Conservation (phyloP, 2,888 invertebrate species). For the Ditula angustiorana region DNA sequence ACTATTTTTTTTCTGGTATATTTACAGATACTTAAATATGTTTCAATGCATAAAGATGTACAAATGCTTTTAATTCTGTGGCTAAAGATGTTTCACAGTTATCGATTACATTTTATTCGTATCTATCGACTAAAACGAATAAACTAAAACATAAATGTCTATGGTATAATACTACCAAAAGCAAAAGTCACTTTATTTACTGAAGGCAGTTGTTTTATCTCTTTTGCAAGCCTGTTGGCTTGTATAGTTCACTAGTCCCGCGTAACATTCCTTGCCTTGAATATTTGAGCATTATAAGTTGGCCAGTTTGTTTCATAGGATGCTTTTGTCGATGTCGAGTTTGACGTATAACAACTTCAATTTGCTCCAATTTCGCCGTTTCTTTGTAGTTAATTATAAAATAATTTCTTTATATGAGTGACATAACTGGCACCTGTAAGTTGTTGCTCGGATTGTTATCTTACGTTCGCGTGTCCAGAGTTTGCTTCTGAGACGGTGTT, state of each 20-base stretch:
- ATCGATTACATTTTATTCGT: not conserved
- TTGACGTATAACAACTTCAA: slow-evolving; percentile 80
- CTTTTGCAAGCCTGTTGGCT: slow-evolving; percentile 48
- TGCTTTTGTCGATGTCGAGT: slow-evolving; percentile 70
- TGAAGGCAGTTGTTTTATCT: slow-evolving; percentile 49
- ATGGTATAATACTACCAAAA: slow-evolving; percentile 50
- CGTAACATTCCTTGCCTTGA: not conserved
- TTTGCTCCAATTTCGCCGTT: slow-evolving; percentile 72
- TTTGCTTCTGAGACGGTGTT: slow-evolving; percentile 73
- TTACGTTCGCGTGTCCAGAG: slow-evolving; percentile 60
- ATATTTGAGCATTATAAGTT: slow-evolving; percentile 13
- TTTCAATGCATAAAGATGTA: too few relatives aligned
- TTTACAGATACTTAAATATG: too few relatives aligned
- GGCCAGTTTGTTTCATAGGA: slow-evolving; percentile 56
- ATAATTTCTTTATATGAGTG: slow-evolving; percentile 75
- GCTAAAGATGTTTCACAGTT: too few relatives aligned
- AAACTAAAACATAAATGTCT: slow-evolving; percentile 49
- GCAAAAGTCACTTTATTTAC: slow-evolving; percentile 35
- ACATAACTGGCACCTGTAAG: slow-evolving; percentile 64
- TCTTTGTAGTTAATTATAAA: slow-evolving; percentile 61
- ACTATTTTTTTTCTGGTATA: too few relatives aligned
- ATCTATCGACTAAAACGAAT: not conserved
- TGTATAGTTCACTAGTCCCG: slow-evolving; percentile 47
- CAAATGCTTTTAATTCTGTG: too few relatives aligned
- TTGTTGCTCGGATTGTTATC: slow-evolving; percentile 59